Percentiles rank a stretch among this genome's conserved stretches.
Evolutionary conservation across 2,888 invertebrate genomes (phyloP).

Genomic region (Pachydiplax longipennis): DNA sequence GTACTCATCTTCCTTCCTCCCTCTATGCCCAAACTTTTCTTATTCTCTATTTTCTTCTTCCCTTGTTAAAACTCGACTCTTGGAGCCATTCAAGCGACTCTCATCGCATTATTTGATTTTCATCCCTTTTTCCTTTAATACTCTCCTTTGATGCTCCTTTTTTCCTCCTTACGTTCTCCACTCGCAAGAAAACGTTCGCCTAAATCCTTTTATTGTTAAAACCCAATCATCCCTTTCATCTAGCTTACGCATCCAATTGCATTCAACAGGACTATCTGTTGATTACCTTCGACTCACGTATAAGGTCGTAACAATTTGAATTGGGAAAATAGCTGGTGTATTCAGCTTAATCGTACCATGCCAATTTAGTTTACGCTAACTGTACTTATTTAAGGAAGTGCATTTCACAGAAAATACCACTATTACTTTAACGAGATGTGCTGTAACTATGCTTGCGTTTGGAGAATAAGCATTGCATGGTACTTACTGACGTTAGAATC

Average conservation of each 20-base stretch:
- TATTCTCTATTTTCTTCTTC: background rate
- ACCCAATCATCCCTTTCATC: background rate
- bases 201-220: background rate
- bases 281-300: background rate
- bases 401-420: no score
- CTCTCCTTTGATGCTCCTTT: background rate
- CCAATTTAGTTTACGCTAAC: no score
- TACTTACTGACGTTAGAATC: no score
- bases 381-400: no score
- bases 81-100: background rate
- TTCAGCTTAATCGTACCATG: no score
- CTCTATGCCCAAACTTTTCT: background rate
- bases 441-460: no score
- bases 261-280: background rate
- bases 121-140: background rate
- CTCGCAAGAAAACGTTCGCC: background rate
- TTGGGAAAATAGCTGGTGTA: background rate
- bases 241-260: background rate
- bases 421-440: no score
- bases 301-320: background rate
- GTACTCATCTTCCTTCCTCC: background rate
- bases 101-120: background rate
- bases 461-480: no score
- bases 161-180: background rate
- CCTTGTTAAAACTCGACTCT: background rate